phyloP scores from a whole-genome alignment of 2,113 vertebrate species.

The Dolichotis patagonum region DNA sequence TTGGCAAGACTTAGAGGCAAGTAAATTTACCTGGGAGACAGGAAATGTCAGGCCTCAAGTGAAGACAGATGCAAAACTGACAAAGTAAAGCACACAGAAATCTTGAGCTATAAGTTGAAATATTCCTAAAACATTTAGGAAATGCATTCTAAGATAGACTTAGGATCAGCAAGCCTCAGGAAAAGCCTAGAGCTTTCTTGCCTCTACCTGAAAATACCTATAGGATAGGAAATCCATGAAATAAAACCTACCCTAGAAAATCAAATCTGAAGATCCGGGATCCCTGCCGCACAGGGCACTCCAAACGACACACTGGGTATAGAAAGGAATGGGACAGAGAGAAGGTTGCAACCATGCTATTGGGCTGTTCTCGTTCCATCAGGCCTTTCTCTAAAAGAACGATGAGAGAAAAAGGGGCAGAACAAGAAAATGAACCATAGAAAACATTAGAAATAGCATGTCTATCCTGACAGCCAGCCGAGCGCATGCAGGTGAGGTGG shows the following conservation, averaged over 20 bases:
- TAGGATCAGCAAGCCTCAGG: not conserved
- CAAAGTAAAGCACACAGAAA: not conserved
- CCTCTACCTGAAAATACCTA: not conserved
- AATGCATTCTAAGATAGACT: not conserved
- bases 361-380: not conserved
- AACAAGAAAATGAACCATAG: not conserved
- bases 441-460: conserved; percentile 44
- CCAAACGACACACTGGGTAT: not conserved
- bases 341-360: not conserved
- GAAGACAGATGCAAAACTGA: not conserved
- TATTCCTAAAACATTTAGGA: conserved; percentile 13
- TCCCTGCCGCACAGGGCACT: not conserved
- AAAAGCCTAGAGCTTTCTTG: conserved; percentile 31
- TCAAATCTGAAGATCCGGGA: not conserved
- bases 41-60: not conserved
- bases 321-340: not conserved
- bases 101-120: not conserved
- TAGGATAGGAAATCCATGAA: not conserved
- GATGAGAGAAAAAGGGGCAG: not conserved
- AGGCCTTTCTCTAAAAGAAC: not conserved
- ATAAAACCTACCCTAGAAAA: not conserved
- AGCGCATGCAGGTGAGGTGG: rapidly evolving
- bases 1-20: not conserved
- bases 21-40: not conserved
- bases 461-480: not conserved